Base-by-base conservation (phyloP, 2,797 vertebrate species). In the Merluccius polli region DNA sequence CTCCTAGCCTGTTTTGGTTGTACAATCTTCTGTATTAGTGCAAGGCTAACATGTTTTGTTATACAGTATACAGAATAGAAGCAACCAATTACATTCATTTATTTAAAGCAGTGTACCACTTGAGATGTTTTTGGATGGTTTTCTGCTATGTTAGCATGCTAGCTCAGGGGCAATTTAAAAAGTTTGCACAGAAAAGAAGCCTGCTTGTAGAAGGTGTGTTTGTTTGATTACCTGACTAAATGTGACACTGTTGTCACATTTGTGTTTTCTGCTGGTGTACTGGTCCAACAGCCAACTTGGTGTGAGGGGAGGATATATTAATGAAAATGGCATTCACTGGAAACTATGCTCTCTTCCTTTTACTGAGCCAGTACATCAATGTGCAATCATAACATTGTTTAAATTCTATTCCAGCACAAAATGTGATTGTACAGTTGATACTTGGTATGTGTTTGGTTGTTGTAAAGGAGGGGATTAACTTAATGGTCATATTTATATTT, bases 281-380 rank as follows among this genome's bases (percentile, higher is more conserved):
- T 59, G n/a, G 52, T 59, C 52, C 52, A 59, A 18, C 48, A 59
- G 59, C 59, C 24, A 63, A 24, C 59, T 12, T 9, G 5, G 31
- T 33, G 69, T 70, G 68, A 30, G 31, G 15, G 6, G 7, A n/a
- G 7, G 5, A 59, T n/a, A 27, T 63, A 63, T 24, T 63, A 1
- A 18, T 36, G 4, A 63, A 16, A 48, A 16, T 12, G 15, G 41
- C 59, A 63, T 27, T 63, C 59, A 63, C 24, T 65, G 59, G 59
- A 65, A 65, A 65, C 59, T 10, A 24, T 3, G n/a, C 4, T 32
- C 35, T 24, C 16, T 44, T 44, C 73, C 1, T 59, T n/a, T 70
- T 81, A 7, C 78, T 73, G 84, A 65, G 0, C 21, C 2, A 65
- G 59, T 65, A 65, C 3, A 27, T 27, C 10, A 27, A 27, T 27